phyloP scores from a whole-genome alignment of 2,888 invertebrate species.

The Oligia strigilis region DNA sequence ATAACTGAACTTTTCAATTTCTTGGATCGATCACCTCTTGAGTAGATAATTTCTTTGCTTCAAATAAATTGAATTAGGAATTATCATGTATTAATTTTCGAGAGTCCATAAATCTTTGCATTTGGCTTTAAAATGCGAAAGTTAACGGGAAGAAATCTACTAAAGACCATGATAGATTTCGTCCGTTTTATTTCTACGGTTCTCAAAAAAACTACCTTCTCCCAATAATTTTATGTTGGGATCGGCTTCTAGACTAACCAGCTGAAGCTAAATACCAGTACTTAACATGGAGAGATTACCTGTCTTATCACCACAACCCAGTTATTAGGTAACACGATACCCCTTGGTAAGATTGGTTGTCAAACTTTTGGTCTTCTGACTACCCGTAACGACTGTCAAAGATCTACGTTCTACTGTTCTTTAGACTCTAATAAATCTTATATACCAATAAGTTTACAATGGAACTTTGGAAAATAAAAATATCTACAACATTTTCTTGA shows the following conservation, averaged over 20 bases:
- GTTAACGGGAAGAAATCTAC: background rate
- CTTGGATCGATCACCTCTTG: background rate
- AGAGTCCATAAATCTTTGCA: background rate
- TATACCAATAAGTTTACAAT: background rate
- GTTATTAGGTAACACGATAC: background rate
- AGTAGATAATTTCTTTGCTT: background rate
- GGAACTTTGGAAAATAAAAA: background rate
- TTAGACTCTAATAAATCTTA: background rate
- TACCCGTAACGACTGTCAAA: background rate
- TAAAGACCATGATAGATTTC: background rate
- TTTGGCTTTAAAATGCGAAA: background rate
- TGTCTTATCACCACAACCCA: background rate
- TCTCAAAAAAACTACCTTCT: background rate
- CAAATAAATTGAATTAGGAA: background rate
- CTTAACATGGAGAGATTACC: background rate
- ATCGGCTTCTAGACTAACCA: background rate
- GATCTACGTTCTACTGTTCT: background rate
- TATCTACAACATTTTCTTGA: background rate
- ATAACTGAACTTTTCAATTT: slow-evolving; percentile 43
- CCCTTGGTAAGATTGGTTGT: background rate
- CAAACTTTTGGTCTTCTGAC: background rate
- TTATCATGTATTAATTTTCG: background rate
- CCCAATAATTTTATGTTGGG: background rate
- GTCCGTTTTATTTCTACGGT: background rate
- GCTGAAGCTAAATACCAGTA: background rate